Conservation (phyloP, 2,797 vertebrate genomes). For the Betta splendens region DNA sequence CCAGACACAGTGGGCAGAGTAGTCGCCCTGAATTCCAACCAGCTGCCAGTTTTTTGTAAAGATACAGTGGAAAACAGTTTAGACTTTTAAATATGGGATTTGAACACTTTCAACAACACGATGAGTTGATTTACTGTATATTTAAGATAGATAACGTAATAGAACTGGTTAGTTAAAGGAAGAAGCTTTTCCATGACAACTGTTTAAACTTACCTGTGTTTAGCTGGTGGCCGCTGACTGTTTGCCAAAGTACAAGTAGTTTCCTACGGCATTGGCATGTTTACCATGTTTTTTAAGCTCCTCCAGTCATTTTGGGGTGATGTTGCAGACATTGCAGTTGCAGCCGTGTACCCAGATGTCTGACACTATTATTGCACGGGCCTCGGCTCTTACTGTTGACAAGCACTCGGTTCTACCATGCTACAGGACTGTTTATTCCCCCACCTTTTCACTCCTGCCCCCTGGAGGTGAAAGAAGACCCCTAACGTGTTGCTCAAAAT, state of each 20-base stretch:
- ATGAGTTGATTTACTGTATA: slow-evolving; percentile 23
- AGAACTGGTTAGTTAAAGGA: slow-evolving; percentile 8
- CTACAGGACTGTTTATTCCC: background rate
- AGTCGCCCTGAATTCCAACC: slow-evolving; percentile 68
- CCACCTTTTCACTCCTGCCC: slow-evolving; percentile 1
- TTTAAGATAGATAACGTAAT: background rate
- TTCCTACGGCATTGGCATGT: slow-evolving; percentile 44
- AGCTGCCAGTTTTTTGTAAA: slow-evolving; percentile 51
- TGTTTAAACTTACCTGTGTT: slow-evolving; percentile 22
- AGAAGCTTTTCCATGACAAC: slow-evolving; percentile 16
- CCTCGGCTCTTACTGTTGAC: slow-evolving; percentile 53
- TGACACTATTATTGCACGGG: slow-evolving; percentile 57
- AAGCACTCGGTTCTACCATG: slow-evolving; percentile 24
- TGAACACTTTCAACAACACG: slow-evolving; percentile 18
- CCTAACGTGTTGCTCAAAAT: slow-evolving; percentile 50
- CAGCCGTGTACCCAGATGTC: slow-evolving; percentile 67
- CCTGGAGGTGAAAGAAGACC: slow-evolving; percentile 40
- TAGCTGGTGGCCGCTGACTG: slow-evolving; percentile 17
- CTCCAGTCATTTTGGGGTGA: slow-evolving; percentile 51
- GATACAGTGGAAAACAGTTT: slow-evolving; percentile 48
- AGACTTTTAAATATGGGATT: slow-evolving; percentile 15
- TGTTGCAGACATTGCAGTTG: slow-evolving; percentile 43
- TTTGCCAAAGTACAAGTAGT: too few relatives aligned
- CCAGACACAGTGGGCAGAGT: slow-evolving; percentile 64
- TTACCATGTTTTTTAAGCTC: slow-evolving; percentile 41